These are phyloP conservation scores for Anolis carolinensis DNA, from an alignment of 2,113 vertebrate genomes.

Conservation along the genomic window DNA sequence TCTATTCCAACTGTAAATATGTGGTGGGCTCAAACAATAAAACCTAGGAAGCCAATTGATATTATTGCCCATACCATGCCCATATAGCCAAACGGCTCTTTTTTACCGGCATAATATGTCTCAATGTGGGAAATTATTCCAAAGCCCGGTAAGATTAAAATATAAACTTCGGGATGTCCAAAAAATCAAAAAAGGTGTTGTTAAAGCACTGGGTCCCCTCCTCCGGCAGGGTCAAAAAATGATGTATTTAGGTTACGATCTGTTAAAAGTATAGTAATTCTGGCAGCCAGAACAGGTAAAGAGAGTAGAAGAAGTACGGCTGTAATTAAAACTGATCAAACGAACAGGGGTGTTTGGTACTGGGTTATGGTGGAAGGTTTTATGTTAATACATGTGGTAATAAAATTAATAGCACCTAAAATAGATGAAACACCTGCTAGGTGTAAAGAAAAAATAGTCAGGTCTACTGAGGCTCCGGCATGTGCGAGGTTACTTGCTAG, in stretches of 20 bases:
- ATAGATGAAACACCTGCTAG: neutral
- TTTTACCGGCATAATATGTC: constrained; percentile 16
- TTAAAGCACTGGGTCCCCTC: neutral
- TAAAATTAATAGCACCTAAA: neutral
- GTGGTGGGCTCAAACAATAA: constrained; percentile 45
- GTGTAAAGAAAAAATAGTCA: neutral
- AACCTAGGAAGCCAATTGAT: constrained; percentile 38
- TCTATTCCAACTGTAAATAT: constrained; percentile 59
- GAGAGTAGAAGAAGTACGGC: neutral
- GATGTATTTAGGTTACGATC: neutral
- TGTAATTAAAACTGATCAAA: neutral
- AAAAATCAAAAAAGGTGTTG: constrained; percentile 5
- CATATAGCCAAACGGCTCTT: constrained; percentile 60
- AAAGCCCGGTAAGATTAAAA: constrained; percentile 39
- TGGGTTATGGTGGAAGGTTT: neutral
- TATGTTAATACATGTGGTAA: neutral
- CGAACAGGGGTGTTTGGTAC: neutral
- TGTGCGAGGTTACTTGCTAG: neutral
- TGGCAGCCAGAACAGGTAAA: neutral
- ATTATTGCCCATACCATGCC: constrained; percentile 63
- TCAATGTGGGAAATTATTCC: constrained; percentile 48
- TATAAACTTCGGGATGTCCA: constrained; percentile 8
- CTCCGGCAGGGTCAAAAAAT: neutral
- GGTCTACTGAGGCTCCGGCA: neutral
- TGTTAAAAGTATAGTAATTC: neutral